phyloP scores from a whole-genome alignment of 2,797 vertebrate genomes.

The Macrochelys suwanniensis region DNA sequence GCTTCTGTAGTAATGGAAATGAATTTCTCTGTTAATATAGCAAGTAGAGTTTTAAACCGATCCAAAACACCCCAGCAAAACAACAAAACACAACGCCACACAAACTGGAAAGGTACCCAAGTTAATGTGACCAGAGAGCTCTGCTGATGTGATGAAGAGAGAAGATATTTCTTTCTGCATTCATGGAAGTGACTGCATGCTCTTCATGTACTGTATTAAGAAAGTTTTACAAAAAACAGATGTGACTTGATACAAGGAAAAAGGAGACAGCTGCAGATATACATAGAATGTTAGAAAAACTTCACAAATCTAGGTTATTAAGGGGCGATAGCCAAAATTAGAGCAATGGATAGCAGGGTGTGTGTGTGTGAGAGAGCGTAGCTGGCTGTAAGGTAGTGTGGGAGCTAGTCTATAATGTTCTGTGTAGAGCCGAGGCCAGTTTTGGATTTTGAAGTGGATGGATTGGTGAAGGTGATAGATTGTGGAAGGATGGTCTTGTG shows the following conservation, averaged over 20 bases:
- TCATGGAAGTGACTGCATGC: neutral
- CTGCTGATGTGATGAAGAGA: neutral
- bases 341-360: neutral
- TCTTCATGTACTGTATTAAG: neutral
- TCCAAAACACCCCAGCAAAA: neutral
- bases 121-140: neutral
- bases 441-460: neutral
- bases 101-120: neutral
- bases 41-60: neutral
- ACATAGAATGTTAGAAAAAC: neutral
- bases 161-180: neutral
- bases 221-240: neutral
- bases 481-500: neutral
- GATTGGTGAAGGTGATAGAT: neutral
- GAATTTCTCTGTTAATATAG: neutral
- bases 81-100: neutral
- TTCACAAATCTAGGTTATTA: neutral
- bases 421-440: neutral
- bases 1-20: constrained; percentile 1
- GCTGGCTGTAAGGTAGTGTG: neutral
- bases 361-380: too few species aligned
- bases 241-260: neutral
- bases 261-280: neutral
- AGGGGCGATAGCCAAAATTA: neutral
- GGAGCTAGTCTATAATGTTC: neutral